These are phyloP conservation scores for Chironomus tentans DNA, from an alignment of 2,888 invertebrate genomes.

Conservation along the genomic window DNA sequence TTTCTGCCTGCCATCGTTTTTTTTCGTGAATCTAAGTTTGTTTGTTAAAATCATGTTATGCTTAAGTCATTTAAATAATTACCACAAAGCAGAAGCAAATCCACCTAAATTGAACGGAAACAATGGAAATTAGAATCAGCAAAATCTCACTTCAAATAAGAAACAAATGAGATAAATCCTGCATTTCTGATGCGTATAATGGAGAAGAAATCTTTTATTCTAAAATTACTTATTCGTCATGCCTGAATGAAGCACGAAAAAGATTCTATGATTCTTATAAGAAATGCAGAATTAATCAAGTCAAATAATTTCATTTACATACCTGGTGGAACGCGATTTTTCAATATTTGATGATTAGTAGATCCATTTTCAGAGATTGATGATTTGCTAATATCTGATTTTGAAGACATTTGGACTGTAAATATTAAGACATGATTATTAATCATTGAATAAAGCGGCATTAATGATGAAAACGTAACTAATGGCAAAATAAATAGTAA, in stretches of 20 bases:
- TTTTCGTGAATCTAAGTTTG: background rate
- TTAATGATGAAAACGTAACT: too few relatives aligned
- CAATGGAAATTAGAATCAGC: background rate
- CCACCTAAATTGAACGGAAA: constrained; percentile 32
- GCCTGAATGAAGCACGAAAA: too few relatives aligned
- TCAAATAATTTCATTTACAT: background rate
- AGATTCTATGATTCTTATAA: too few relatives aligned
- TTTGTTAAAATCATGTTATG: background rate
- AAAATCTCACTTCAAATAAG: too few relatives aligned
- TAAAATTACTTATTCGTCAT: too few relatives aligned
- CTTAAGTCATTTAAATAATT: constrained; percentile 30
- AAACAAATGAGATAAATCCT: too few relatives aligned
- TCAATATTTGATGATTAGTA: constrained; percentile 38
- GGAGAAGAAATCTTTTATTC: too few relatives aligned
- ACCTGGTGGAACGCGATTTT: constrained; percentile 42
- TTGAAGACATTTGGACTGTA: too few relatives aligned
- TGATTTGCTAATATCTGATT: constrained; percentile 32
- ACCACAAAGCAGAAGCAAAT: constrained; percentile 43
- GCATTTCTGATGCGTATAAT: too few relatives aligned
- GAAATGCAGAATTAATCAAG: background rate
- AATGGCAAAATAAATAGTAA: too few relatives aligned
- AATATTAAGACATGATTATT: too few relatives aligned
- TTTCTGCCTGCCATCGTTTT: background rate
- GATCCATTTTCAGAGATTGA: constrained; percentile 32
- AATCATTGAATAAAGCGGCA: too few relatives aligned